Percentiles rank a stretch among this genome's conserved stretches.
phyloP scores from a whole-genome alignment of 1,140 invertebrate genomes.

The Drosophila eugracilis region DNA sequence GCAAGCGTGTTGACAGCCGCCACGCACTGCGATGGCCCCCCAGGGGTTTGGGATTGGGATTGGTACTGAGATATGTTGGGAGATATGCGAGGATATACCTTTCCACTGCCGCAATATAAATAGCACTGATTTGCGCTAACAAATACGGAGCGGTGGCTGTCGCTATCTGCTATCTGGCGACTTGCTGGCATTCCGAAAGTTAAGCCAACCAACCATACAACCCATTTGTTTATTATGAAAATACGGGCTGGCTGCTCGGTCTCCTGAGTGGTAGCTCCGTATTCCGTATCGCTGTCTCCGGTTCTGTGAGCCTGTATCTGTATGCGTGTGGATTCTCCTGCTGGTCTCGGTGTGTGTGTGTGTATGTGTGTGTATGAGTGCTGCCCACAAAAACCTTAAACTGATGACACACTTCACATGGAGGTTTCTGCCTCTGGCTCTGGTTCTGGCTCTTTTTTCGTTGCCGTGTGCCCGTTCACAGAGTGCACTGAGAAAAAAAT shows the following conservation, averaged over 20 bases:
- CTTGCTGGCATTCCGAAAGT: conserved; percentile 76
- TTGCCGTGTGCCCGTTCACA: conserved; percentile 34
- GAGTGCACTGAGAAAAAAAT: not conserved
- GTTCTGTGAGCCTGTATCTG: conserved; percentile 1
- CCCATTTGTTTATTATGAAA: conserved; percentile 83
- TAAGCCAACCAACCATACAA: conserved; percentile 78
- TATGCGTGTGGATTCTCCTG: not conserved
- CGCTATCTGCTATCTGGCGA: conserved; percentile 52
- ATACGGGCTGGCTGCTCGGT: conserved; percentile 52
- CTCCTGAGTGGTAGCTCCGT: conserved; percentile 19
- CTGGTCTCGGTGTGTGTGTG: conserved; percentile 4
- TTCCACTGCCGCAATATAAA: conserved; percentile 69
- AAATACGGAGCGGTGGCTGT: conserved; percentile 62
- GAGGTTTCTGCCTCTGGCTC: conserved; percentile 69
- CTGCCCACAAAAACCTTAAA: conserved; percentile 81
- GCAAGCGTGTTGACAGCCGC: conserved; percentile 63
- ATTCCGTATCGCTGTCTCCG: conserved; percentile 5
- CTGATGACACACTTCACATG: conserved; percentile 82
- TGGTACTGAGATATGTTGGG: not conserved
- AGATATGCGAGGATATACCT: conserved; percentile 24
- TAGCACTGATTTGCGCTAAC: conserved; percentile 81
- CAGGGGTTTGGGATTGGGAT: not conserved
- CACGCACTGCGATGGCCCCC: conserved; percentile 37
- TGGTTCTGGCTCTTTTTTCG: conserved; percentile 48
- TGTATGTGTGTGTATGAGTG: conserved; percentile 22